Percentiles rank a stretch among this genome's conserved stretches.
phyloP scores from a whole-genome alignment of 2,797 vertebrate species.

The Alca torda region DNA sequence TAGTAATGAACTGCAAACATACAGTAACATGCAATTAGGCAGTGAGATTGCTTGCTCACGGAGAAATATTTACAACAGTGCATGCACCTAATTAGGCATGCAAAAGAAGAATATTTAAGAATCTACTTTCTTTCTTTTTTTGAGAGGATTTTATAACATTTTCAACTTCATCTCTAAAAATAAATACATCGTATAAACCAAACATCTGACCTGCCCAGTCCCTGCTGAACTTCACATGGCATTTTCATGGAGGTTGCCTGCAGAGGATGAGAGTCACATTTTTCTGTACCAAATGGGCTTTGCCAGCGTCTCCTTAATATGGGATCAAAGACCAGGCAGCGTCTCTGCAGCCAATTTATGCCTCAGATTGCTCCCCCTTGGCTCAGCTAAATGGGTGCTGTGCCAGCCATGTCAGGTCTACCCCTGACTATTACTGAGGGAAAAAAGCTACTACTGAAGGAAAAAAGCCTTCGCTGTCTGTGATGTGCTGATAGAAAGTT shows the following conservation, averaged over 20 bases:
- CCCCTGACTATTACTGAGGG: not conserved
- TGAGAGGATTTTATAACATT: not conserved
- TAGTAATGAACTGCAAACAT: not conserved
- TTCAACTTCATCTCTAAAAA: not conserved
- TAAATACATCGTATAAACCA: not conserved
- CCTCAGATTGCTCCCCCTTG: not conserved
- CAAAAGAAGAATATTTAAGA: not conserved
- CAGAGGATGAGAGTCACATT: not conserved
- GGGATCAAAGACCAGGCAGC: not conserved
- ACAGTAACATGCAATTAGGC: not conserved
- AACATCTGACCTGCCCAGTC: not conserved
- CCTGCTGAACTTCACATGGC: not conserved
- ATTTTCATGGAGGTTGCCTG: not conserved
- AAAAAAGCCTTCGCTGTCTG: not conserved
- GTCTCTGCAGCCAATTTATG: not conserved
- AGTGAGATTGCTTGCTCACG: not conserved
- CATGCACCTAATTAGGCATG: not conserved
- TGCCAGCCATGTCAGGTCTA: not conserved
- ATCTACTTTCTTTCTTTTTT: not conserved
- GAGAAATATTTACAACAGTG: not conserved
- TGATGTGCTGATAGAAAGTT: not conserved
- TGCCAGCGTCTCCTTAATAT: not conserved
- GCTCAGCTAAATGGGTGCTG: not conserved
- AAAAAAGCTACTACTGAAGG: not conserved
- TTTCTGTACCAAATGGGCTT: not conserved